phyloP scores from a whole-genome alignment of 2,888 invertebrate genomes.

The Melanostoma scalare region DNA sequence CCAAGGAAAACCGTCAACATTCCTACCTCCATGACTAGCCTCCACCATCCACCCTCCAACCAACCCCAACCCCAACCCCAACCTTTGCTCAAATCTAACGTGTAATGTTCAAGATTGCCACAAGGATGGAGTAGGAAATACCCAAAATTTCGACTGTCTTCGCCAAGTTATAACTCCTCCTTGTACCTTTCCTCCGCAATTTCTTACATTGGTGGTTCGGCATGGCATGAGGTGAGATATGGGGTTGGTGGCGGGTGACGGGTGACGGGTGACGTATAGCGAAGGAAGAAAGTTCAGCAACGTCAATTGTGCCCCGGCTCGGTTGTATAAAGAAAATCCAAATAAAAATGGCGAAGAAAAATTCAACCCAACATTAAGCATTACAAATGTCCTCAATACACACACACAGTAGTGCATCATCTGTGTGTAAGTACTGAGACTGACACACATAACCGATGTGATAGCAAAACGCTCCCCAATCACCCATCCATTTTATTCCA shows the following conservation, averaged over 20 bases:
- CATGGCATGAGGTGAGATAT: too few relatives aligned
- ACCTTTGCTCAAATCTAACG: slow-evolving; percentile 51
- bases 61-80: neutral
- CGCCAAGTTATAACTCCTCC: slow-evolving; percentile 59
- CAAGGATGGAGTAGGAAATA: neutral
- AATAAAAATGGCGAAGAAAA: slow-evolving; percentile 69
- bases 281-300: slow-evolving; percentile 54
- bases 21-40: neutral
- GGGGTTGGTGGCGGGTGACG: neutral
- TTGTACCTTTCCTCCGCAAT: slow-evolving; percentile 1
- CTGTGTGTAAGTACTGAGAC: slow-evolving; percentile 34
- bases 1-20: slow-evolving; percentile 66
- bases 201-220: too few relatives aligned
- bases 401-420: slow-evolving; percentile 51
- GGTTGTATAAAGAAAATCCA: slow-evolving; percentile 56
- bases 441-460: slow-evolving; percentile 51
- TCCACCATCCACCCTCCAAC: too few relatives aligned
- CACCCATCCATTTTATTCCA: slow-evolving; percentile 16
- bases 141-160: slow-evolving; percentile 60
- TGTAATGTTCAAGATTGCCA: slow-evolving; percentile 54
- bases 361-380: slow-evolving; percentile 65
- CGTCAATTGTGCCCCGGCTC: slow-evolving; percentile 50
- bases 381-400: slow-evolving; percentile 69
- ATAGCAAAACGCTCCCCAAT: slow-evolving; percentile 52
- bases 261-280: too few relatives aligned